A percentile compares a stretch with the other conserved stretches of the same genome.
phyloP scores from a whole-genome alignment of 2,113 vertebrate genomes.

The Pedetes capensis region DNA sequence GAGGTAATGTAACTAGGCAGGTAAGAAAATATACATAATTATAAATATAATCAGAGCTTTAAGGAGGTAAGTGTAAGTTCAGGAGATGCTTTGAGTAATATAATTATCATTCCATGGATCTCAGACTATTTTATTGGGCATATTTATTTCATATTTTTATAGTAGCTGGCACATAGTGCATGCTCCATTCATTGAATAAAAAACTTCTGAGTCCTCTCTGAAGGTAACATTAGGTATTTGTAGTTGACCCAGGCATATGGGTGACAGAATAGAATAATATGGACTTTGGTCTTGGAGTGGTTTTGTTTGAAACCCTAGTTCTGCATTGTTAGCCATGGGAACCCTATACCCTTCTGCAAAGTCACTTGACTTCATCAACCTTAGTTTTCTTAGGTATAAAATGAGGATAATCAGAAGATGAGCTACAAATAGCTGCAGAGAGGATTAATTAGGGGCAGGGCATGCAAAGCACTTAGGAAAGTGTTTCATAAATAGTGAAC shows the following conservation, averaged over 20 bases:
- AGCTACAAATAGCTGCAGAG: background rate
- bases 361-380: background rate
- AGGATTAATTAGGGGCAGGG: background rate
- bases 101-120: background rate
- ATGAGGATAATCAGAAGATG: background rate
- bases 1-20: background rate
- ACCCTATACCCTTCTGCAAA: background rate
- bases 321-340: background rate
- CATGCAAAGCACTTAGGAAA: background rate
- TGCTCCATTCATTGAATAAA: background rate
- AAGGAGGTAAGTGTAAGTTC: background rate
- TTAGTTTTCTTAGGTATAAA: background rate
- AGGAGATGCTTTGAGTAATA: background rate
- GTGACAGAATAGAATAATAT: background rate
- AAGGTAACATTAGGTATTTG: background rate
- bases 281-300: background rate
- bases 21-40: background rate
- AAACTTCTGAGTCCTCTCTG: background rate
- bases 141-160: background rate
- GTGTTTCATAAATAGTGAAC: background rate
- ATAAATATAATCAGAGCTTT: background rate
- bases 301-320: background rate
- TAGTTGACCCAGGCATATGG: background rate
- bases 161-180: background rate
- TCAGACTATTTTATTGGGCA: background rate